Evolutionary conservation across 2,888 invertebrate genomes (phyloP).

Genomic region (Reticulitermes lucifugus): DNA sequence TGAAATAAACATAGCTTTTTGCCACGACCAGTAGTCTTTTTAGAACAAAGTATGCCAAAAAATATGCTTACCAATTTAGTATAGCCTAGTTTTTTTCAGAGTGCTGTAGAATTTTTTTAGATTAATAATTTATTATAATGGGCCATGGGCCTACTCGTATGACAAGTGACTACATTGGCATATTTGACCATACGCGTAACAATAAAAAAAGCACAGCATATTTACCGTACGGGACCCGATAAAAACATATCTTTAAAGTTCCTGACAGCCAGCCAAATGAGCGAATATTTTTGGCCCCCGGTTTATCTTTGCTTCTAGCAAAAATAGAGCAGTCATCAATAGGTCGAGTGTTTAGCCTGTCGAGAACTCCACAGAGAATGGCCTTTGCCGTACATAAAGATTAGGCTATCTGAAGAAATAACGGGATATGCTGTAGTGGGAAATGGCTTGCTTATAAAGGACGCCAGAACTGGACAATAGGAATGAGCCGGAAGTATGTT

Average conservation of each 20-base stretch:
- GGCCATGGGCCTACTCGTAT: no score
- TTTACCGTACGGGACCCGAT: neutral
- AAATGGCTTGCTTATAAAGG: neutral
- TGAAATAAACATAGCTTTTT: no score
- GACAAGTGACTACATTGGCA: neutral
- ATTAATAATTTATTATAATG: no score
- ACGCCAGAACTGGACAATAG: no score
- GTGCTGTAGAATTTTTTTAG: no score
- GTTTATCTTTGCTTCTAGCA: neutral
- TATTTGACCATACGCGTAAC: neutral
- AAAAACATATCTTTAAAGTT: neutral
- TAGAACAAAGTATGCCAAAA: no score
- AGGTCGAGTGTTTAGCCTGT: neutral
- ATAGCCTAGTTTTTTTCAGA: no score
- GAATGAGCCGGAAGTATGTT: no score
- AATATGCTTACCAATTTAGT: no score
- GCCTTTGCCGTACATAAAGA: neutral
- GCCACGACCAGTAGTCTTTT: no score
- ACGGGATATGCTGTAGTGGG: neutral
- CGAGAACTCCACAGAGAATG: neutral
- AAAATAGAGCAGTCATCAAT: slow-evolving; percentile 11
- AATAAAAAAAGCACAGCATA: neutral
- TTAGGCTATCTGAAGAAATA: neutral
- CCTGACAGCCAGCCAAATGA: neutral
- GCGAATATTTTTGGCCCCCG: neutral